phyloP scores from a whole-genome alignment of 2,113 vertebrate species.

The Triplophysa dalaica region DNA sequence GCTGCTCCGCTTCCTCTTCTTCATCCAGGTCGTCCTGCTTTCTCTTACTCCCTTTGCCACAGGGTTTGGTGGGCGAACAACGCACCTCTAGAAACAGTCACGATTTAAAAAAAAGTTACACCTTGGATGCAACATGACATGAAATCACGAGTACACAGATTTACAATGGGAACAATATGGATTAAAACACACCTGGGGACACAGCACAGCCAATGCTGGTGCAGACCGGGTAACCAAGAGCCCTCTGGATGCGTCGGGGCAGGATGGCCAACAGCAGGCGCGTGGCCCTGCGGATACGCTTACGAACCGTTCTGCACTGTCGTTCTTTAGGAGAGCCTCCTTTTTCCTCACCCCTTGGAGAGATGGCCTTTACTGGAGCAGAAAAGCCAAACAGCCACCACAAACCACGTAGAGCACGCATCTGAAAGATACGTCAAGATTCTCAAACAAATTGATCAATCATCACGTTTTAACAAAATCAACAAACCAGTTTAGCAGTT shows the following conservation, averaged over 20 bases:
- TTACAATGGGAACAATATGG: background rate
- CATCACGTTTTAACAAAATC: no score
- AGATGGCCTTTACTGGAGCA: conserved; percentile 2
- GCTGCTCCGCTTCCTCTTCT: conserved; percentile 71
- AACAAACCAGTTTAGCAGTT: no score
- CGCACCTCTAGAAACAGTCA: conserved; percentile 66
- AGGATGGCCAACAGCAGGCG: conserved; percentile 68
- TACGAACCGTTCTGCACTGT: conserved; percentile 60
- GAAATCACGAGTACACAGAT: background rate
- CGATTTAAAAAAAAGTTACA: background rate
- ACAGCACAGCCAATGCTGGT: conserved; percentile 64
- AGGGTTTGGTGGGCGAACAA: conserved; percentile 67
- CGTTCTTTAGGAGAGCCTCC: conserved; percentile 51
- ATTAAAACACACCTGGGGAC: conserved; percentile 69
- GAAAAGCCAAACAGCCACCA: conserved; percentile 69
- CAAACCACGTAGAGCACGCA: conserved; percentile 60
- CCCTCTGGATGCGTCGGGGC: conserved; percentile 68
- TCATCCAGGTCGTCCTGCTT: conserved; percentile 78
- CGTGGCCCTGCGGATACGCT: conserved; percentile 57
- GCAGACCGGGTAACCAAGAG: conserved; percentile 69
- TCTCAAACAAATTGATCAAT: no score
- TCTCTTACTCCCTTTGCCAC: conserved; percentile 77
- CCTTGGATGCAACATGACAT: background rate
- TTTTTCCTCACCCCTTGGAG: background rate
- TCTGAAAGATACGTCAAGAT: conserved; percentile 50